phyloP scores from a whole-genome alignment of 2,888 invertebrate species.

The Lasioglossum oenotherae region DNA sequence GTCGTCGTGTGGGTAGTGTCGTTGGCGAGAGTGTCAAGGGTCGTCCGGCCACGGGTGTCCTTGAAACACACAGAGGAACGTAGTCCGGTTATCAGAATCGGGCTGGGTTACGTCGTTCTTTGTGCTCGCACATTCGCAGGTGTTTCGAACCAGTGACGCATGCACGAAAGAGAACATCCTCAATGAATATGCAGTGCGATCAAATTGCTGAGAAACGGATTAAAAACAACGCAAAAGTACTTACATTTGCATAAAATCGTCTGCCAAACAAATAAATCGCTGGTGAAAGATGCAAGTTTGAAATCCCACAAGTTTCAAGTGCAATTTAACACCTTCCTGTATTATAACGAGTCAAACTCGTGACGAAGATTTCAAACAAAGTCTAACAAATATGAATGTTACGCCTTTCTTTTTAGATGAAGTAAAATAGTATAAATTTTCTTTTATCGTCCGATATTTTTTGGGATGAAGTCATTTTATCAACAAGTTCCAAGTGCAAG shows the following conservation, averaged over 20 bases:
- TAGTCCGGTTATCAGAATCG: slow-evolving; percentile 63
- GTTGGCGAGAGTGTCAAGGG: slow-evolving; percentile 61
- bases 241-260: not conserved
- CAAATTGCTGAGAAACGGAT: not conserved
- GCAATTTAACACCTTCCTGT: too few species aligned
- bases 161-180: not conserved
- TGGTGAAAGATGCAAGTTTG: too few species aligned
- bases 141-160: slow-evolving; percentile 7
- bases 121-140: slow-evolving; percentile 40
- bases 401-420: too few species aligned
- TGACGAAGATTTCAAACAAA: too few species aligned
- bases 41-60: slow-evolving; percentile 46
- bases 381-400: too few species aligned
- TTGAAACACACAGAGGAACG: slow-evolving; percentile 49
- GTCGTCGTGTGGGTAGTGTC: slow-evolving; percentile 54
- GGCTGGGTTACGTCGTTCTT: slow-evolving; percentile 39
- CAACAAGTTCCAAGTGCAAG: too few species aligned
- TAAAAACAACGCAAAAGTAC: not conserved
- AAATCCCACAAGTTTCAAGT: too few species aligned
- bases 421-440: too few species aligned
- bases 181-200: not conserved
- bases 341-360: too few species aligned
- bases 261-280: too few species aligned
- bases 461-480: too few species aligned
- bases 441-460: too few species aligned